Evolutionary conservation across 2,888 invertebrate species (phyloP).

Genomic region (Dryobotodes eremita): DNA sequence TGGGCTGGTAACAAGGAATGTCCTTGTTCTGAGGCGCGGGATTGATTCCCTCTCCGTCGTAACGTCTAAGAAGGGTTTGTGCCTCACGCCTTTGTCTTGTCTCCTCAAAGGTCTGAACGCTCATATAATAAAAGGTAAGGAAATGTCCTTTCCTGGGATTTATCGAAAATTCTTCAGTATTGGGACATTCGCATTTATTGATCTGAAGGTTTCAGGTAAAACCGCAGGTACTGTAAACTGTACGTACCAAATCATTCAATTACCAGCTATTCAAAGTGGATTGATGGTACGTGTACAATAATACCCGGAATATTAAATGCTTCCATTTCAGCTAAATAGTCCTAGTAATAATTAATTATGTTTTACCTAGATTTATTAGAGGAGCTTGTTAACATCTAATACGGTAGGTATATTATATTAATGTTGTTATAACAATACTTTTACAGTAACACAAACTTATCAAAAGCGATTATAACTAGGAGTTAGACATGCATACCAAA

Average conservation of each 20-base stretch:
- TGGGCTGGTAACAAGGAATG: conserved; percentile 41
- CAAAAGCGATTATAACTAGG: neutral
- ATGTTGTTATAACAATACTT: neutral
- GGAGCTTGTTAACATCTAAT: neutral
- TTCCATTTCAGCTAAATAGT: neutral
- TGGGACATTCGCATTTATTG: neutral
- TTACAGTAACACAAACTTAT: neutral
- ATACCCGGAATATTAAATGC: neutral
- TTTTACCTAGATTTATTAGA: neutral
- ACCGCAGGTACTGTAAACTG: neutral
- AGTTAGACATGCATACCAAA: neutral
- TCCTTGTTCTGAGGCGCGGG: conserved; percentile 28
- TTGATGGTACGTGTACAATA: neutral
- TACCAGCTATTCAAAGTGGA: neutral
- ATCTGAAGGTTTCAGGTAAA: neutral
- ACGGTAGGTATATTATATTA: neutral
- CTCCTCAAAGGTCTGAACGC: conserved; percentile 18
- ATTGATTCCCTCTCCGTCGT: conserved; percentile 52
- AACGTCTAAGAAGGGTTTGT: conserved; percentile 40
- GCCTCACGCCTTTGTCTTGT: conserved; percentile 36
- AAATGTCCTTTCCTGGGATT: conserved; percentile 15
- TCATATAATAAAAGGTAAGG: conserved; percentile 27
- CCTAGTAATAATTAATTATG: neutral
- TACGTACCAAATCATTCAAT: neutral
- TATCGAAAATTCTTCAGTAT: conserved; percentile 22